These are phyloP conservation scores for Ctenoplectra terminalis DNA, from an alignment of 1,140 invertebrate genomes.

Conservation along the genomic window DNA sequence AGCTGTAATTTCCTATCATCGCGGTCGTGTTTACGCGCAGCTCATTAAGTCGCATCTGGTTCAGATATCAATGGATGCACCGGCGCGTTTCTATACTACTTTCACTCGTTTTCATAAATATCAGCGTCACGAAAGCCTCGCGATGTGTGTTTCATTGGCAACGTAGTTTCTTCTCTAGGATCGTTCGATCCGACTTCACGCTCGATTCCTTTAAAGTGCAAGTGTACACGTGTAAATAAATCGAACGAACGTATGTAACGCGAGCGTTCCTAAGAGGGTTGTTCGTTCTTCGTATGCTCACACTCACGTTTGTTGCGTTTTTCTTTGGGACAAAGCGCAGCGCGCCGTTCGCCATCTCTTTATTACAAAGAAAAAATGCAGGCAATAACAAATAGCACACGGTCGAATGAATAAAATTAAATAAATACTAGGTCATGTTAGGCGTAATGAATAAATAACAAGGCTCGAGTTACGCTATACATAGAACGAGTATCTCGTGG, in stretches of 20 bases:
- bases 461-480: slow-evolving; percentile 51
- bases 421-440: slow-evolving; percentile 63
- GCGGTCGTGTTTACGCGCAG: neutral
- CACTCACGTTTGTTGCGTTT: slow-evolving; percentile 39
- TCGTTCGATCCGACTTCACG: neutral
- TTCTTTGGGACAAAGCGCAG: slow-evolving; percentile 71
- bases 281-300: neutral
- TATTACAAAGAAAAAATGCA: slow-evolving; percentile 70
- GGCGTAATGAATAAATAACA: slow-evolving; percentile 65
- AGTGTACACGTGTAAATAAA: neutral
- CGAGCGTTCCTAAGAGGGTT: neutral
- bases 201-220: neutral
- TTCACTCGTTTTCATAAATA: slow-evolving; percentile 56
- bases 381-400: slow-evolving; percentile 52
- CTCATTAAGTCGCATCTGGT: slow-evolving; percentile 26
- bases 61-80: slow-evolving; percentile 15
- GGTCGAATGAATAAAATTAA: slow-evolving; percentile 48
- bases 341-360: slow-evolving; percentile 67
- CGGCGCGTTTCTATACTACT: slow-evolving; percentile 41
- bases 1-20: neutral
- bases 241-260: neutral
- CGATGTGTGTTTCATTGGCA: neutral
- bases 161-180: neutral
- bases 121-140: neutral
- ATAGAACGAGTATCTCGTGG: slow-evolving; percentile 64